Evolutionary conservation across 2,113 vertebrate species (phyloP).

Genomic region (Alethe diademata): DNA sequence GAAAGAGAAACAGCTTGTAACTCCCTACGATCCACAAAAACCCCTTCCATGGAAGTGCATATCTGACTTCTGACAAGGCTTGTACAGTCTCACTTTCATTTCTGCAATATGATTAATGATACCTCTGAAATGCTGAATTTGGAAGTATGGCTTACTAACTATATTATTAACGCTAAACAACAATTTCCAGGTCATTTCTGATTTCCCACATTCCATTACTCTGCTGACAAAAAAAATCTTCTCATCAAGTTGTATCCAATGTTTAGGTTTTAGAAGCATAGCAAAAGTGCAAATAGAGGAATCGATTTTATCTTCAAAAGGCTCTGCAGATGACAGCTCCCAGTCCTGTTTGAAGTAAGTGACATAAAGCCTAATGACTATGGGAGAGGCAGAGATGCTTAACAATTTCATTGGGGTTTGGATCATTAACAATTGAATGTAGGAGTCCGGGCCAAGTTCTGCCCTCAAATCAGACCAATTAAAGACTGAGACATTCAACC

Average conservation of each 20-base stretch:
- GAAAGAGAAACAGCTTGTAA: neutral
- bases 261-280: neutral
- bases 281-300: neutral
- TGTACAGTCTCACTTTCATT: neutral
- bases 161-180: neutral
- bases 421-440: constrained; percentile 2
- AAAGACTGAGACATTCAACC: neutral
- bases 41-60: neutral
- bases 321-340: neutral
- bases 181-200: neutral
- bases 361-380: neutral
- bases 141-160: neutral
- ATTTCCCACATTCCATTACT: neutral
- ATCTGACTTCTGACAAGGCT: neutral
- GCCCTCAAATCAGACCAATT: constrained; percentile 11
- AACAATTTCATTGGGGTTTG: neutral
- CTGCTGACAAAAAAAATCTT: neutral
- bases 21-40: neutral
- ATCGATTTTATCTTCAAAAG: neutral
- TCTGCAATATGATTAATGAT: neutral
- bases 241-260: neutral
- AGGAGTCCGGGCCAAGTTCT: neutral
- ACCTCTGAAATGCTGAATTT: neutral
- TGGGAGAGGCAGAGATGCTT: neutral
- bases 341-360: neutral